Base-by-base conservation (phyloP, 2,888 invertebrate genomes). In the Monoplex corrugatus region DNA sequence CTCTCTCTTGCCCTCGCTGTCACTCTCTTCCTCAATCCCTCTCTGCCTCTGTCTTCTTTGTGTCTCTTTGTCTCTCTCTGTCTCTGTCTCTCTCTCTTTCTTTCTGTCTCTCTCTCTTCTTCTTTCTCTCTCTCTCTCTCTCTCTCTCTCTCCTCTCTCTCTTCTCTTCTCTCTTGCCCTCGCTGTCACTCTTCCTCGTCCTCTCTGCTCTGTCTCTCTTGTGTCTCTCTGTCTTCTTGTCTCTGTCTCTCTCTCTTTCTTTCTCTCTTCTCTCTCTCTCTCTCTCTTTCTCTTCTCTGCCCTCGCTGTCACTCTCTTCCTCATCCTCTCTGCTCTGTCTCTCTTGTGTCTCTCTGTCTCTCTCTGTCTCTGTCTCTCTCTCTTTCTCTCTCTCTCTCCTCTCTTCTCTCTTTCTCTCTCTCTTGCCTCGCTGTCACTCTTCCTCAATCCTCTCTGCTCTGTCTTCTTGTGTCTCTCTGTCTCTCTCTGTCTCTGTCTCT, bases 91-190 rank as follows among this genome's bases (percentile, higher is more conserved):
- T 68, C 68, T 68, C 68, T 68, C 68, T 68, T 28, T 68, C 68
- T 68, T 28, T 68, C 68, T 68, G 16, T 68, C 68, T 68, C 68
- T 68, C 68, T 68, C 68, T 68, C 68, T 68, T 28, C 28, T 28
- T 68, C 68, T 68, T 28, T 68, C 28, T 68, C 68, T 68, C n/a
- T 68, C 68, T n/a, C 75, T n/a, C 75, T 75, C 75, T 35, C 75
- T 35, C 75, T 28, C 75, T 28, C 75, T 5, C 28, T 28, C 28
- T 28, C 28, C 68, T 68, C 68, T 68, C 68, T 68, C 68, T 68
- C 68, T 68, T 28, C 28, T 28, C 28, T 28, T 68, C 68, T 82
- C 44, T 44, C 19, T 82, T n/a, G 6, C 28, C 44, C 82, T 82
- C 28, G 28, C 82, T 32, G 28, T 82, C 82, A n/a, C 5, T 82